Evolutionary conservation across 2,113 vertebrate genomes (phyloP).

Genomic region (Xyliphius kryptos): DNA sequence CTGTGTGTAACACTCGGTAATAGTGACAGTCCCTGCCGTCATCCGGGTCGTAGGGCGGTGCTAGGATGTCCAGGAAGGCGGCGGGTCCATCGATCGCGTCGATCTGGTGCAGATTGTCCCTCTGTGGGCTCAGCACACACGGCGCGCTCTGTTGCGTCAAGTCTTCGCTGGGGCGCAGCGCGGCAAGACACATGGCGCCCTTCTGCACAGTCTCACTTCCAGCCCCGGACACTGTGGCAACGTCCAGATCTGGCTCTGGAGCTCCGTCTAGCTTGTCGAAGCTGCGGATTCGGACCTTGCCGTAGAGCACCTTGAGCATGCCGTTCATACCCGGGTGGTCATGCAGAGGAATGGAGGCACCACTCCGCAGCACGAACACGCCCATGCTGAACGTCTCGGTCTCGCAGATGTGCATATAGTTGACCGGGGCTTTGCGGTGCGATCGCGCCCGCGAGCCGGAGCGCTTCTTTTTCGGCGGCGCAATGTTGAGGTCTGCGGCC

Average conservation of each 20-base stretch:
- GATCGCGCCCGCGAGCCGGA: constrained; percentile 44
- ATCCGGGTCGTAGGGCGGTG: constrained; percentile 86
- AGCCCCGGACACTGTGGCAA: no score
- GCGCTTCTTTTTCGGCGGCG: constrained; percentile 58
- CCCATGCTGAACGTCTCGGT: constrained; percentile 89
- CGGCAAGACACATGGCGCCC: constrained; percentile 55
- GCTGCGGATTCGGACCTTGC: constrained; percentile 80
- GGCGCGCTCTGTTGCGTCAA: constrained; percentile 73
- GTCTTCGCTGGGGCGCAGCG: constrained; percentile 68
- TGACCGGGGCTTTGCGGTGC: constrained; percentile 67
- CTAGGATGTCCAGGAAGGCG: constrained; percentile 90
- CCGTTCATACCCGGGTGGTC: constrained; percentile 97
- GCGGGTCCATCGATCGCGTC: constrained; percentile 79
- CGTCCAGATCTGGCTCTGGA: no score
- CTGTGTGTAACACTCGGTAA: constrained; percentile 71
- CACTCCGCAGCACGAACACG: constrained; percentile 80
- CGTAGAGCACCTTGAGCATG: constrained; percentile 91
- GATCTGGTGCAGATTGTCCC: constrained; percentile 90
- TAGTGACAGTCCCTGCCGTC: constrained; percentile 91
- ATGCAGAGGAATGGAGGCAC: constrained; percentile 87
- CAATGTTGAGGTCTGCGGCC: constrained; percentile 79
- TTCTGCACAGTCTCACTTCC: constrained; percentile 54
- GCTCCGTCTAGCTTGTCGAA: constrained; percentile 71
- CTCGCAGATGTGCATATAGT: constrained; percentile 96
- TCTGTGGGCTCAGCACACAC: constrained; percentile 76